Base-by-base conservation (phyloP, 2,888 invertebrate species). In the Acleris cristana region DNA sequence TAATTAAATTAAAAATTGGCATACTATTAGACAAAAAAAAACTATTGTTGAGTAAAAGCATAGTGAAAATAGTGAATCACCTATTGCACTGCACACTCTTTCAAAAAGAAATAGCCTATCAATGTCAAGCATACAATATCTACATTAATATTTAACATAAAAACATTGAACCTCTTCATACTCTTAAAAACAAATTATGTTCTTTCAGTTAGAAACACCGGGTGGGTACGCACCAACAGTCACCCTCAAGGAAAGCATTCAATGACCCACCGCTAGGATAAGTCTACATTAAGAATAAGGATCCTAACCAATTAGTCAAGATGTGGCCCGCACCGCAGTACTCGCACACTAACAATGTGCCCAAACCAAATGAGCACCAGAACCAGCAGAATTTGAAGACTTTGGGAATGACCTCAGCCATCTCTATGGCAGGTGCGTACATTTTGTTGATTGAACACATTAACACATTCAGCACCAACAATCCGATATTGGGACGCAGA, bases 371-470 rank as follows among this genome's bases (percentile, higher is more conserved):
- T 78, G 88, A 90, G 44, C 88, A 93, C 52, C 91, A 94, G 71
- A 94, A 92, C 73, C 93, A 94, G 72, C 94, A 94, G 77, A 94
- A 94, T 76, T 84, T 94, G 72, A 94, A 94, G 76, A 96, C 96
- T 8, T 81, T 97, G 81, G 99, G 99, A 65, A 98, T 99, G 96
- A 99, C 99, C 8, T 98, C 98, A 23, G 98, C 99, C 68, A 98
- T 99, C 73, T 98, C 97, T 74, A 94, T 96, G 82, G 98, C 98
- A 70, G 95, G 95, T 98, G 52, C 82, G 87, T 84, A 49, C 52
- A 52, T 54, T 61, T 19, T 64, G 18, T 34, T 16, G 2, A 10
- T 21, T 12, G 4, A 8, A 30, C 16, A 60, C 18, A 8, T 51
- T 51, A 0, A 51, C 7, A 26, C 26, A 26, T 26, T 26, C 26